A percentile compares a stretch with the other conserved stretches of the same genome.
Evolutionary conservation across 2,113 vertebrate species (phyloP).

Genomic region (Hyperopisus bebe): DNA sequence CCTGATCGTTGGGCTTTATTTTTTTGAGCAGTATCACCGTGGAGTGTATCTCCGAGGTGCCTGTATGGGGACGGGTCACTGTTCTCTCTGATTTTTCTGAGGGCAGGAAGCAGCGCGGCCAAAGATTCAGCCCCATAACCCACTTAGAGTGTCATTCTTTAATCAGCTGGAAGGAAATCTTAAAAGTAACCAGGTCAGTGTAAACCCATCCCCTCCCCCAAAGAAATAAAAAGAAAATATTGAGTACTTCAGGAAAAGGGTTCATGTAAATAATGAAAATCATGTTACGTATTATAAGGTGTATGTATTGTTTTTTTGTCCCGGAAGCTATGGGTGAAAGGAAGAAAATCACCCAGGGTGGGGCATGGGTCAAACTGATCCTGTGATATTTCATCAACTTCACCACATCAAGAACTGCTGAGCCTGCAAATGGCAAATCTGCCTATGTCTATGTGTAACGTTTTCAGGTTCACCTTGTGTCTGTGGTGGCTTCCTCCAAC

Average conservation of each 20-base stretch:
- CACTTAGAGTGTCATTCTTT: background rate
- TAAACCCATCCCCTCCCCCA: background rate
- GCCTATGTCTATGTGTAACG: background rate
- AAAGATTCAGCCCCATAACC: background rate
- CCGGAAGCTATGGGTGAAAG: background rate
- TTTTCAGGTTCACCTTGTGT: background rate
- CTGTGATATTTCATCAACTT: background rate
- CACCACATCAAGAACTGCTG: background rate
- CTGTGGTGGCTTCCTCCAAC: background rate
- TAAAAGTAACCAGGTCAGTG: background rate
- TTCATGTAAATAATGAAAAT: background rate
- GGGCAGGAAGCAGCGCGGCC: background rate
- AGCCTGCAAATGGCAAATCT: background rate
- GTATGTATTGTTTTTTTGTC: background rate
- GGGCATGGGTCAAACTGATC: background rate
- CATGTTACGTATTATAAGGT: background rate
- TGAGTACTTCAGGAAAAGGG: background rate
- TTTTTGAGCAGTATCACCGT: background rate
- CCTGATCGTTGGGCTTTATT: background rate
- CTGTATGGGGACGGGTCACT: background rate
- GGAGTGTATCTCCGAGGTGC: background rate
- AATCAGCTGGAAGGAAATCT: background rate
- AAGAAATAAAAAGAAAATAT: background rate
- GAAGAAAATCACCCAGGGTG: background rate
- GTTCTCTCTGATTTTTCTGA: background rate